Percentiles rank a stretch among this genome's conserved stretches.
Evolutionary conservation across 2,113 vertebrate species (phyloP).

Genomic region (Riparia riparia): DNA sequence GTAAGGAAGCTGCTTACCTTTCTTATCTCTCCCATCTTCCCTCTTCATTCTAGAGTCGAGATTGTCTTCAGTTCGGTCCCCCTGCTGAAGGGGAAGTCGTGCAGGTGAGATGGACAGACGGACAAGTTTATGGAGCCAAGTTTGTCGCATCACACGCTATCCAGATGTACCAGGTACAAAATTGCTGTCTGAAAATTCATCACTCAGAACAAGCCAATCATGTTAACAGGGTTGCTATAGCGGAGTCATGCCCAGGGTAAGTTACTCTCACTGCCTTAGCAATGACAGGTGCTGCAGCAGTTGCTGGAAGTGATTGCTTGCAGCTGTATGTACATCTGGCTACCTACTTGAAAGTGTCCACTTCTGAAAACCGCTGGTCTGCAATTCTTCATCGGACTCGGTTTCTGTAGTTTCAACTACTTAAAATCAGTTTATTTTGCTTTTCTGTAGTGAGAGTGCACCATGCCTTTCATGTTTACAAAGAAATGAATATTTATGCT

Average conservation of each 20-base stretch:
- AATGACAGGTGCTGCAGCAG: neutral
- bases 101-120: slow-evolving; percentile 96
- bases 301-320: neutral
- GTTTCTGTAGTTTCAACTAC: neutral
- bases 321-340: neutral
- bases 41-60: slow-evolving; percentile 83
- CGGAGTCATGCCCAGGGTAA: neutral
- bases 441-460: neutral
- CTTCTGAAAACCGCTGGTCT: neutral
- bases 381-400: neutral
- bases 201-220: neutral
- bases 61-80: slow-evolving; percentile 89
- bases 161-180: slow-evolving; percentile 94
- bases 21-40: neutral
- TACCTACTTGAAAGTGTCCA: neutral
- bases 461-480: neutral
- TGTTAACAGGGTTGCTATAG: neutral
- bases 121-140: slow-evolving; percentile 93
- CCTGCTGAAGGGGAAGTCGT: slow-evolving; percentile 89
- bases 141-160: slow-evolving; percentile 93
- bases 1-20: neutral
- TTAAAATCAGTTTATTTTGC: neutral
- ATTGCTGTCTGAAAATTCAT: neutral
- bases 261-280: neutral
- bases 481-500: neutral